A percentile compares a stretch with the other conserved stretches of the same genome.
Conservation (phyloP, 64 coral and sea anemone species). For the Dendrophyllia cribrosa region DNA sequence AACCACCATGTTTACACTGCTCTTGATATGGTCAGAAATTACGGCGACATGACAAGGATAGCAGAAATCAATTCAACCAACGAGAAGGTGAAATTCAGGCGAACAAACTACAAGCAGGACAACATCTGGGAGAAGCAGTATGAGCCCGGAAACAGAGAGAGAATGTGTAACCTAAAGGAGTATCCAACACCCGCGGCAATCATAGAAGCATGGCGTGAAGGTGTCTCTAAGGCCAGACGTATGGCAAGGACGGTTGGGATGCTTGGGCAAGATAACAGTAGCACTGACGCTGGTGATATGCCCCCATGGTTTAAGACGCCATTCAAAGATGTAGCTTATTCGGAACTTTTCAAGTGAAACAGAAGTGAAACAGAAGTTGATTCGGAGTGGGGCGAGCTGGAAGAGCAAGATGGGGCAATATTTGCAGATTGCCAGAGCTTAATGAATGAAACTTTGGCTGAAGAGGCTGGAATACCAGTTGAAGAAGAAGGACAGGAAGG, state of each 20-base stretch:
- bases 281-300: not conserved
- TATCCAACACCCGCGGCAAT: constrained; percentile 21
- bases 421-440: too few species aligned
- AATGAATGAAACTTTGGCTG: too few species aligned
- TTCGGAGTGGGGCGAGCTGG: too few species aligned
- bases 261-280: not conserved
- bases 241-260: constrained; percentile 45
- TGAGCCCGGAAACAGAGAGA: too few species aligned
- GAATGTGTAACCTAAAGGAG: not conserved
- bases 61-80: constrained; percentile 45
- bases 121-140: constrained; percentile 55
- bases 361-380: too few species aligned
- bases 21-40: constrained; percentile 33
- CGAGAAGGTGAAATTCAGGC: constrained; percentile 40
- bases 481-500: too few species aligned
- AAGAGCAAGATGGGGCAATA: too few species aligned
- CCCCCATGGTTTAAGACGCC: not conserved
- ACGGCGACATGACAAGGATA: constrained; percentile 44
- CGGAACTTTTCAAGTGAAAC: too few species aligned
- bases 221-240: constrained; percentile 15
- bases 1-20: constrained; percentile 64
- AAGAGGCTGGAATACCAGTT: too few species aligned
- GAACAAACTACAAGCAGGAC: constrained; percentile 63
- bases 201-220: constrained; percentile 36
- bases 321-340: too few species aligned